These are phyloP conservation scores for Dermolepida albohirtum DNA, from an alignment of 2,888 invertebrate genomes.

Conservation along the genomic window DNA sequence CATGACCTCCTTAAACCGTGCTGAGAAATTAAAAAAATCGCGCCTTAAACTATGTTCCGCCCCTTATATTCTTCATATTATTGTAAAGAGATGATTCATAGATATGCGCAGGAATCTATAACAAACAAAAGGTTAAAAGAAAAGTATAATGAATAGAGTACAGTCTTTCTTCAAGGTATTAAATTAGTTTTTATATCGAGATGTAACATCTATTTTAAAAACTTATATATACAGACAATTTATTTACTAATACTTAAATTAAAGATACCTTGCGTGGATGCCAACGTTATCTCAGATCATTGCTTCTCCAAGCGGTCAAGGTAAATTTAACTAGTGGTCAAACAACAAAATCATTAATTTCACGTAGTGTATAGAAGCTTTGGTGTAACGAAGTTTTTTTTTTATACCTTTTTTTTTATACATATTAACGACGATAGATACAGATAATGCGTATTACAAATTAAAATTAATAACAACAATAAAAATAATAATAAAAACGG, in stretches of 20 bases:
- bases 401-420: neutral
- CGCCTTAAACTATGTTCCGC: too few relatives aligned
- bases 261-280: slow-evolving; percentile 14
- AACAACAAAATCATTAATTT: slow-evolving; percentile 34
- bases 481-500: neutral
- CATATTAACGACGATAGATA: neutral
- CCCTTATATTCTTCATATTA: too few relatives aligned
- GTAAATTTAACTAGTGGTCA: slow-evolving; percentile 38
- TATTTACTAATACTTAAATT: slow-evolving; percentile 24
- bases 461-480: slow-evolving; percentile 4
- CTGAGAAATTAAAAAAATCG: too few relatives aligned
- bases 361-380: slow-evolving; percentile 18
- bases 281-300: slow-evolving; percentile 23
- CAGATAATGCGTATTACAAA: neutral
- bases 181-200: slow-evolving; percentile 25
- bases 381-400: slow-evolving; percentile 19
- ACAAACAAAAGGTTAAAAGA: too few relatives aligned
- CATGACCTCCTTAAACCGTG: too few relatives aligned
- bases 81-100: too few relatives aligned
- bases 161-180: neutral
- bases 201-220: slow-evolving; percentile 20
- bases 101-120: too few relatives aligned
- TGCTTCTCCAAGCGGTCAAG: slow-evolving; percentile 27
- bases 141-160: too few relatives aligned
- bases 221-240: slow-evolving; percentile 3